A percentile compares a stretch with the other conserved stretches of the same genome.
Evolutionary conservation across 2,113 vertebrate species (phyloP).

Genomic region (Poecile atricapillus): DNA sequence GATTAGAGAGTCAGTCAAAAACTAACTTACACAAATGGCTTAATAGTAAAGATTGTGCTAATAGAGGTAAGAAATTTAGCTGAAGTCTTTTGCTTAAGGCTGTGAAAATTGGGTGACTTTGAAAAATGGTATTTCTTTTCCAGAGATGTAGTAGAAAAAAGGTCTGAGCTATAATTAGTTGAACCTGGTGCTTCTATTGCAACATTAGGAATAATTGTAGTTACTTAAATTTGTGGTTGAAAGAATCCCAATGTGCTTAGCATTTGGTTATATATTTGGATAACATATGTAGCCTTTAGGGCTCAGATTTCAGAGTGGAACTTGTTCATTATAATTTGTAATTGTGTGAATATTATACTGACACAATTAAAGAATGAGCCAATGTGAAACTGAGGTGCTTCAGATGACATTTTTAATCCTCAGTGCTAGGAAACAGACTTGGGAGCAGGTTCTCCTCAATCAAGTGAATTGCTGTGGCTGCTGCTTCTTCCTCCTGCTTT

Average conservation of each 20-base stretch:
- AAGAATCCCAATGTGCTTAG: background rate
- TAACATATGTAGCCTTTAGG: background rate
- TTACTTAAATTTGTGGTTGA: background rate
- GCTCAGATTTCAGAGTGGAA: background rate
- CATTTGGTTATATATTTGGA: background rate
- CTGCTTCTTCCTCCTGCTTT: background rate
- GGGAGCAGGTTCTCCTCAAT: background rate
- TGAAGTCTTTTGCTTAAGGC: background rate
- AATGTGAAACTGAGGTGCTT: background rate
- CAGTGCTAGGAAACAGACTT: background rate
- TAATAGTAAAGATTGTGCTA: background rate
- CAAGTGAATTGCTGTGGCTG: background rate
- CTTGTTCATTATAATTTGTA: background rate
- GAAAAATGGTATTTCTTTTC: background rate
- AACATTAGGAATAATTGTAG: background rate
- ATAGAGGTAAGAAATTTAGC: background rate
- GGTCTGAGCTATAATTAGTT: background rate
- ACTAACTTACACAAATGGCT: background rate
- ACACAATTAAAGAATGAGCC: background rate
- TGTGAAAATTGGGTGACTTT: background rate
- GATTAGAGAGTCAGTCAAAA: background rate
- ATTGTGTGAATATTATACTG: background rate
- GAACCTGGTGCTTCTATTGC: background rate
- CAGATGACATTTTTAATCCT: background rate
- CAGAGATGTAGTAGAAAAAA: background rate